Conservation (phyloP, 2,113 vertebrate genomes). For the Ceyx cyanopectus region DNA sequence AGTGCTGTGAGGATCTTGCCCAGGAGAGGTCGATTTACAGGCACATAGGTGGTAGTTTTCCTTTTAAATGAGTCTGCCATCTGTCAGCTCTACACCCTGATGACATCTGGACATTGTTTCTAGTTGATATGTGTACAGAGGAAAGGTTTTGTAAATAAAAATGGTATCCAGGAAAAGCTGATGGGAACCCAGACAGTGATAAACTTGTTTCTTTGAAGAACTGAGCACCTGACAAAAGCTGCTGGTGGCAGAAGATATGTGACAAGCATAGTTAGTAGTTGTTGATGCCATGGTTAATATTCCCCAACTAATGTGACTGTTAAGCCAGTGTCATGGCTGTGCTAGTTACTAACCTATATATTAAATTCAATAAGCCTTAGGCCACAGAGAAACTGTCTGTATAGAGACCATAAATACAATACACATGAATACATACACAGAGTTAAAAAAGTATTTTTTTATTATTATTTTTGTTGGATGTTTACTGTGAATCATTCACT, state of each 20-base stretch:
- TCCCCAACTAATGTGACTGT: not conserved
- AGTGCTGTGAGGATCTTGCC: slow-evolving; percentile 6
- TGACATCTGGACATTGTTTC: not conserved
- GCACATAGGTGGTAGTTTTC: not conserved
- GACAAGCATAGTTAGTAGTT: not conserved
- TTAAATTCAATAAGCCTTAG: not conserved
- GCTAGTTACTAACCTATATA: not conserved
- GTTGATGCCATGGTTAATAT: not conserved
- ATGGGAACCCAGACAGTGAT: not conserved
- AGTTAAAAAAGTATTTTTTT: not conserved
- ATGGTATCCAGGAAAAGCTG: not conserved
- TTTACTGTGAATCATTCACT: not conserved
- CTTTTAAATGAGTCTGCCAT: slow-evolving; percentile 8
- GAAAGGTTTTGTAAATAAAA: not conserved
- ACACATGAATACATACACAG: not conserved
- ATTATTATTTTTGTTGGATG: not conserved
- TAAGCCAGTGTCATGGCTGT: not conserved
- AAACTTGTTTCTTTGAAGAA: not conserved
- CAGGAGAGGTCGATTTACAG: not conserved
- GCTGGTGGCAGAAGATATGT: not conserved
- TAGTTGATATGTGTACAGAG: not conserved
- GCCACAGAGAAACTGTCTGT: not conserved
- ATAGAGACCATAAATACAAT: not conserved
- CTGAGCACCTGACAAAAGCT: not conserved
- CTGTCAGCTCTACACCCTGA: not conserved